Evolutionary conservation across 2,888 invertebrate genomes (phyloP), one percentile per base, ranked within the genome.

Genomic region (Mimas tiliae): DNA sequence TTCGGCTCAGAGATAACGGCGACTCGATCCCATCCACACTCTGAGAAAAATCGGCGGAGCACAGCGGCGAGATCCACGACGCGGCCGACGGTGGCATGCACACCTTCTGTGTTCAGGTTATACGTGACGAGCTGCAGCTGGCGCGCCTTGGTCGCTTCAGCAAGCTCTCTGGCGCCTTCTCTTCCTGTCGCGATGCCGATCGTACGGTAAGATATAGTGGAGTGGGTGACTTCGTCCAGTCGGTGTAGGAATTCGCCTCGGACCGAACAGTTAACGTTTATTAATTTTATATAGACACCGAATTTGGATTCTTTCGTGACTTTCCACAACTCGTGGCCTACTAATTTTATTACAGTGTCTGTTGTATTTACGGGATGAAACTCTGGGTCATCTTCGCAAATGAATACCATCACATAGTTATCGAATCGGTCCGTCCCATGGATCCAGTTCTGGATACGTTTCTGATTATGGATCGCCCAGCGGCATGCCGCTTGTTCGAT

Each of bases 1-100:
- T n/a, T 69, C 6, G 64, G 50, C 33, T 97, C 97, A 0, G 97
- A 96, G 19, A 98, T 82, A 0, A 97, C 95, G 0, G 97, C 97
- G 0, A 97, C 94, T 52, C 96, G 94, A 50, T 88, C 94, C 97
- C 97, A 98, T 6, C n/a, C 27, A 8, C 67, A 55, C 14, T 34
- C 50, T 9, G 19, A 19, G 51, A 51, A 19, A 19, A 51, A 38
- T 12, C 19, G 11, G 1, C 11, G 8, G 19, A 51, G 19, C 12
- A 50, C 63, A 14, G 63, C 50, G 50, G 45, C 47, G 33, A 33
- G 50, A 19, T 50, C 1, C n/a, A 12, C 45, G n/a, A 50, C 45
- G 16, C 45, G 48, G 0, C 76, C 80, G 6, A 71, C 66, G 34
- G 72, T 45, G 42, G 73, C 66, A 63, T 67, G 71, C 55, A 74